These are phyloP conservation scores for Lepilemur ruficaudatus DNA, from an alignment of 2,797 vertebrate genomes.

Conservation along the genomic window DNA sequence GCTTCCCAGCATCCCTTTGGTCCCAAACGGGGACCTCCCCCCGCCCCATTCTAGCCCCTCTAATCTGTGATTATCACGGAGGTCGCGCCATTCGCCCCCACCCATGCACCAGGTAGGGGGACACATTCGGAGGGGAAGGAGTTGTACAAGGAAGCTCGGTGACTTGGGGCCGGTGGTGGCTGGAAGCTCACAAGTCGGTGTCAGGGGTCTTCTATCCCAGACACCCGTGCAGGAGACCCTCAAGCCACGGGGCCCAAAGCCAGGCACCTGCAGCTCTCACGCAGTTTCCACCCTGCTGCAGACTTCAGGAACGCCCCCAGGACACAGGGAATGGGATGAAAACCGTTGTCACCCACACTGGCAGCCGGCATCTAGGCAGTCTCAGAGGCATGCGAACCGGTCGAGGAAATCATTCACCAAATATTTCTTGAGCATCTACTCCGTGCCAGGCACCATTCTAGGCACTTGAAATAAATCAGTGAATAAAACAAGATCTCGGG, in stretches of 20 bases:
- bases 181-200: background rate
- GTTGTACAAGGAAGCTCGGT: background rate
- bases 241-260: background rate
- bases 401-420: background rate
- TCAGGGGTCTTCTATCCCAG: background rate
- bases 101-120: background rate
- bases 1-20: too few relatives aligned
- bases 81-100: too few relatives aligned
- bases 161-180: background rate
- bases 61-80: background rate
- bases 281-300: too few relatives aligned
- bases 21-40: too few relatives aligned
- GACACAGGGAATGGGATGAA: background rate
- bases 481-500: too few relatives aligned
- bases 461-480: background rate
- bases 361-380: too few relatives aligned
- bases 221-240: too few relatives aligned
- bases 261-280: background rate
- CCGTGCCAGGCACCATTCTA: rapidly evolving
- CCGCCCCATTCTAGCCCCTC: background rate
- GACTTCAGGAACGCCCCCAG: background rate
- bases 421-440: background rate
- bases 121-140: background rate
- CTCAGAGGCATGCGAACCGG: background rate
- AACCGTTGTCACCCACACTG: rapidly evolving